Conservation (phyloP, 2,888 invertebrate genomes). For the Micoletzkya japonica region DNA sequence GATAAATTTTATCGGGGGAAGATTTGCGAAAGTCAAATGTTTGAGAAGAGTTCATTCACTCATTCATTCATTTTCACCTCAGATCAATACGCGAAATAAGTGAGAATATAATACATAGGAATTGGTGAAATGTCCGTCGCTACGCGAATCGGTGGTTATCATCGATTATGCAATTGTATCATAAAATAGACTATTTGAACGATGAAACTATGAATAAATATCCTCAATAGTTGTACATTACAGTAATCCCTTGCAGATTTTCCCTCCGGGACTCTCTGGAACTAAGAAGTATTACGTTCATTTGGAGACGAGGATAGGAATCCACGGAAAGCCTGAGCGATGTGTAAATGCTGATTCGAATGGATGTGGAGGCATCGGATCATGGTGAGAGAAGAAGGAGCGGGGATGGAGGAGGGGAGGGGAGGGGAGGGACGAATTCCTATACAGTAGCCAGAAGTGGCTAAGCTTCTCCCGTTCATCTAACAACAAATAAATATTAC, state of each 20-base stretch:
- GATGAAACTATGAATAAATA: neutral
- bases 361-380: conserved; percentile 62
- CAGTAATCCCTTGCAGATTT: conserved; percentile 33
- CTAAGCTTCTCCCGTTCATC: neutral
- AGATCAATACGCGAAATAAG: too few species aligned
- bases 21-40: too few species aligned
- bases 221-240: neutral
- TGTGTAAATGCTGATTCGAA: conserved; percentile 61
- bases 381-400: conserved; percentile 51
- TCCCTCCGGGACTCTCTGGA: conserved; percentile 50
- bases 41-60: neutral
- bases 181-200: too few species aligned
- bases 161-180: too few species aligned
- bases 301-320: conserved; percentile 61
- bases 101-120: too few species aligned
- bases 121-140: too few species aligned
- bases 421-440: neutral
- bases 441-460: neutral
- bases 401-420: neutral
- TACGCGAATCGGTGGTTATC: too few species aligned
- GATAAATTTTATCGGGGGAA: too few species aligned
- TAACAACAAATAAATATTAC: too few species aligned
- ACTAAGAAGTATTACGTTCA: conserved; percentile 62
- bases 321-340: conserved; percentile 62
- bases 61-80: too few species aligned